phyloP scores from a whole-genome alignment of 2,113 vertebrate genomes.

The Tinamus guttatus region DNA sequence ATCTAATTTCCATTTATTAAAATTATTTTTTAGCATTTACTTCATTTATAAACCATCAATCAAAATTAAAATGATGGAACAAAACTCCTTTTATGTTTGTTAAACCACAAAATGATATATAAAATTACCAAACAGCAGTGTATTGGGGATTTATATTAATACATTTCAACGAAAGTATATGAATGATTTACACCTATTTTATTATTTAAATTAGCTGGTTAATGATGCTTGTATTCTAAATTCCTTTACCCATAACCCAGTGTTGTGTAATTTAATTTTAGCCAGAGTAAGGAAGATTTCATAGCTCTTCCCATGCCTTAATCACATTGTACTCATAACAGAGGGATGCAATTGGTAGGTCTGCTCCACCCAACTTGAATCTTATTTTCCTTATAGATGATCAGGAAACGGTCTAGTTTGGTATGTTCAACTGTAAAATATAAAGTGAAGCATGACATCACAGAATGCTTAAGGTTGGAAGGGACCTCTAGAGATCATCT shows the following conservation, averaged over 20 bases:
- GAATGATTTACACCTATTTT: conserved; percentile 52
- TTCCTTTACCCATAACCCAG: neutral
- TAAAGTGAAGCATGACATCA: neutral
- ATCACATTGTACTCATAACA: neutral
- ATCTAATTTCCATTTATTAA: neutral
- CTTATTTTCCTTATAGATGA: neutral
- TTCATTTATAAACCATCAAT: conserved; percentile 51
- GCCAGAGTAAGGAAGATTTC: neutral
- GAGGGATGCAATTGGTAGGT: neutral
- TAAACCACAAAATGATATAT: conserved; percentile 51
- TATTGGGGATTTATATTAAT: neutral
- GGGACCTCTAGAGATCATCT: too few species aligned
- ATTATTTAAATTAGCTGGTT: conserved; percentile 62
- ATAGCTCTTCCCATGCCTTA: neutral
- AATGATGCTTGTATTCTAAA: neutral
- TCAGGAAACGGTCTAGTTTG: neutral
- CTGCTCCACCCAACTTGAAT: neutral
- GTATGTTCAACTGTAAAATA: neutral
- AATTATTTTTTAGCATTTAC: conserved; percentile 61
- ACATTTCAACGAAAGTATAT: neutral
- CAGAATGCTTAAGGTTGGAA: too few species aligned
- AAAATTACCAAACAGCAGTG: conserved; percentile 36
- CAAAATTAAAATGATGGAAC: conserved; percentile 71
- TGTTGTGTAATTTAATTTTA: neutral
- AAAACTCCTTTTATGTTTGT: conserved; percentile 55